Conservation (phyloP, 2,888 invertebrate genomes). For the Agrotis ipsilon region DNA sequence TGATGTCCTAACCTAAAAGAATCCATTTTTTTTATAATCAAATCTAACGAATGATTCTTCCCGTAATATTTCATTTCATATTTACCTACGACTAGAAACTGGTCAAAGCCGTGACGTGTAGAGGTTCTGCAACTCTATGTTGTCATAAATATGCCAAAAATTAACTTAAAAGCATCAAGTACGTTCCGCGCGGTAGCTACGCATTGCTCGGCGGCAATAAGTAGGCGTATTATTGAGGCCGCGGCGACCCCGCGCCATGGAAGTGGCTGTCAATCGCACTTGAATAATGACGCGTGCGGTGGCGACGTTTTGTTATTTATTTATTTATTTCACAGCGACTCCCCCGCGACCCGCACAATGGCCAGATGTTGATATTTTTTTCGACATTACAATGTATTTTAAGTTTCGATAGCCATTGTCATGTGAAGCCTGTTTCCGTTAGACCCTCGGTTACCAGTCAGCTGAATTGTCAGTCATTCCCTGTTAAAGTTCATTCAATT, state of each 20-base stretch:
- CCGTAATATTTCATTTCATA: too few species aligned
- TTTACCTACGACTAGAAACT: not conserved
- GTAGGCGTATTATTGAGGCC: conserved; percentile 90
- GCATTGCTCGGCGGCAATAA: conserved; percentile 80
- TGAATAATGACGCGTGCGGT: conserved; percentile 91
- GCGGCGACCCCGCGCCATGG: conserved; percentile 75
- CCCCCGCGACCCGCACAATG: conserved; percentile 87
- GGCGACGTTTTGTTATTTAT: conserved; percentile 88
- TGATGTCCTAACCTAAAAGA: too few species aligned
- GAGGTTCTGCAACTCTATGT: not conserved
- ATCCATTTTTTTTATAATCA: too few species aligned
- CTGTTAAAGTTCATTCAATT: conserved; percentile 56
- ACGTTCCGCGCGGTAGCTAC: conserved; percentile 15
- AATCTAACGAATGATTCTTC: too few species aligned
- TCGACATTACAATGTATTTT: conserved; percentile 87
- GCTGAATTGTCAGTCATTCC: conserved; percentile 63
- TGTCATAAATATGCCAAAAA: not conserved
- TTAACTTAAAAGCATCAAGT: conserved; percentile 49
- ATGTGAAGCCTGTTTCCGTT: conserved; percentile 84
- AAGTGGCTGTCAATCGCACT: conserved; percentile 90
- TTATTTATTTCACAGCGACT: conserved; percentile 83
- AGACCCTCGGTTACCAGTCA: conserved; percentile 65
- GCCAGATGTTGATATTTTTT: conserved; percentile 91
- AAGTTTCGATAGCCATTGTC: conserved; percentile 82
- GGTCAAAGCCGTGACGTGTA: too few species aligned